Percentiles rank a stretch among this genome's conserved stretches.
phyloP scores from a whole-genome alignment of 2,797 vertebrate genomes.

The Amazona finschi region DNA sequence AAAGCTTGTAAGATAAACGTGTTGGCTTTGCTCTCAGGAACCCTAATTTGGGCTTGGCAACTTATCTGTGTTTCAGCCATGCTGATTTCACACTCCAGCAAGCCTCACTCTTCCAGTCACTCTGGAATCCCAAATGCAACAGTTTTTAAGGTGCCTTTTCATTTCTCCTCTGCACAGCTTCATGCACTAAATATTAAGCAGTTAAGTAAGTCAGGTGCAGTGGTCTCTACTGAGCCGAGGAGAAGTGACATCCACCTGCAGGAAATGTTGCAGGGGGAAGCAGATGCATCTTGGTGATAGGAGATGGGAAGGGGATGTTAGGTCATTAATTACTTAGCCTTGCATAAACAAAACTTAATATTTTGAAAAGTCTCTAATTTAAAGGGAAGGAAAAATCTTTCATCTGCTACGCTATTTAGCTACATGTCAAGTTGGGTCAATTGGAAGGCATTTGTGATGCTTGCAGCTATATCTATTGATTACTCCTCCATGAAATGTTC shows the following conservation, averaged over 20 bases:
- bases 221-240: neutral
- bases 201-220: constrained; percentile 63
- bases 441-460: neutral
- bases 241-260: constrained; percentile 63
- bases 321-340: constrained; percentile 73
- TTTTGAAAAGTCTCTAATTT: constrained; percentile 58
- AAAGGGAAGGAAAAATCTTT: constrained; percentile 55
- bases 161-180: neutral
- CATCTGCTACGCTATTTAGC: constrained; percentile 15
- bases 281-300: constrained; percentile 78
- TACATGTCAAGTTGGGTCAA: neutral
- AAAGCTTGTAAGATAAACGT: neutral
- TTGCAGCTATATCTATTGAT: neutral
- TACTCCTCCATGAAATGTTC: neutral
- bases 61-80: neutral
- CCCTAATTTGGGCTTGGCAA: neutral
- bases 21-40: neutral
- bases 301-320: constrained; percentile 78
- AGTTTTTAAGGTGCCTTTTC: neutral
- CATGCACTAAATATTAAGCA: neutral
- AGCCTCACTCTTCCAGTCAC: neutral
- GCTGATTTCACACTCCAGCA: neutral
- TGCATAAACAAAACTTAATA: constrained; percentile 71
- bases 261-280: constrained; percentile 76
- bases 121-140: neutral